phyloP scores from a whole-genome alignment of 2,113 vertebrate genomes.

The Chionis minor region DNA sequence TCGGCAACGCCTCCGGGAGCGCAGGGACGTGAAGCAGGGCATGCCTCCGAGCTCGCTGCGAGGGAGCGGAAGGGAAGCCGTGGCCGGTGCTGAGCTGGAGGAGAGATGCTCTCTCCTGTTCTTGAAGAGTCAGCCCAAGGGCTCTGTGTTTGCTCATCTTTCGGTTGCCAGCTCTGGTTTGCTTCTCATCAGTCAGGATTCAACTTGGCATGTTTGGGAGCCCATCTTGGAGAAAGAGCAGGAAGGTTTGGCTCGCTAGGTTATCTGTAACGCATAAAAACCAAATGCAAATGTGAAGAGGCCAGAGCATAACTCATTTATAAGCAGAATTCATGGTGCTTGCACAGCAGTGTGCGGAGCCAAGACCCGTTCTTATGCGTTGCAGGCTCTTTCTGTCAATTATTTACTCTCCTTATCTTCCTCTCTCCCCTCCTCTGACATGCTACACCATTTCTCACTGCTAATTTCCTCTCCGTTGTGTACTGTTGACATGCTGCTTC shows the following conservation, averaged over 20 bases:
- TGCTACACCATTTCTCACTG: conserved; percentile 5
- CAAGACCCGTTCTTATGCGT: background rate
- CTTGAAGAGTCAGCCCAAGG: background rate
- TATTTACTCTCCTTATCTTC: conserved; percentile 54
- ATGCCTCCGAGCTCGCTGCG: accelerated
- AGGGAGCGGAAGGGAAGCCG: background rate
- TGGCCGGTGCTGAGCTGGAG: accelerated
- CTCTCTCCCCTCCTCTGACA: conserved; percentile 19
- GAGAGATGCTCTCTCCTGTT: background rate
- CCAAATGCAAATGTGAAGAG: conserved; percentile 30
- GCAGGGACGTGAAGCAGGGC: accelerated
- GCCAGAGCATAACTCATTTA: conserved; percentile 47
- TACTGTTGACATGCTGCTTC: background rate
- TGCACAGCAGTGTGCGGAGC: conserved; percentile 7
- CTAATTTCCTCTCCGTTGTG: background rate
- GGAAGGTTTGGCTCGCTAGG: background rate
- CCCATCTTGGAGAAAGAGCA: background rate
- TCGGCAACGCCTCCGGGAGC: accelerated
- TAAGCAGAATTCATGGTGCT: conserved; percentile 21
- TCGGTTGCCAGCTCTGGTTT: conserved; percentile 36
- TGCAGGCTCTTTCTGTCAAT: conserved; percentile 46
- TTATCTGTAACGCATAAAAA: background rate
- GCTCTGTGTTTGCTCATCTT: conserved; percentile 5
- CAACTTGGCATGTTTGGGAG: background rate
- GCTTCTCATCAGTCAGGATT: conserved; percentile 7